phyloP scores from a whole-genome alignment of 2,888 invertebrate species.

The Lycia hirtaria region DNA sequence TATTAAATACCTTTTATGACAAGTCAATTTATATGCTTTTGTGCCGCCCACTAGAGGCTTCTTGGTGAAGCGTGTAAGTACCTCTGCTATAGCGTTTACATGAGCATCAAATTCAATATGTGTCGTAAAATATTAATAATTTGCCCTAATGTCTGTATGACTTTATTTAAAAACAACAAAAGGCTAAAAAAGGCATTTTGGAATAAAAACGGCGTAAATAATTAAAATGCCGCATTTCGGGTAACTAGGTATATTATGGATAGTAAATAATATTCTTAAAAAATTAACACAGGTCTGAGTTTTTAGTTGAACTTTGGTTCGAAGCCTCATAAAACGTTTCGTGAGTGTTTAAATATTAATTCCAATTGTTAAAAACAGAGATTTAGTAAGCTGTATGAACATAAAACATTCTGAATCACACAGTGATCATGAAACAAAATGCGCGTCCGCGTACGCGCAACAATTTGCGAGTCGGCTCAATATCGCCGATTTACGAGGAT shows the following conservation, averaged over 20 bases:
- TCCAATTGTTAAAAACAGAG: constrained; percentile 4
- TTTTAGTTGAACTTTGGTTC: not conserved
- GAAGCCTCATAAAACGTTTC: not conserved
- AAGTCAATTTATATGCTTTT: constrained; percentile 66
- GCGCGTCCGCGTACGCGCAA: constrained; percentile 69
- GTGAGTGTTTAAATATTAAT: constrained; percentile 7
- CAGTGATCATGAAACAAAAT: constrained; percentile 66
- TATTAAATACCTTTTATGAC: constrained; percentile 68
- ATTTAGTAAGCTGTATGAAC: constrained; percentile 1
- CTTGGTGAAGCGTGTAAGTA: constrained; percentile 52
- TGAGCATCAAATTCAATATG: constrained; percentile 53
- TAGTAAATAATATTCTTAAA: too few species aligned
- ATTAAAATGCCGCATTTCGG: too few species aligned
- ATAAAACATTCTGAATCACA: constrained; percentile 38
- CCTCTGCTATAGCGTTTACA: constrained; percentile 59
- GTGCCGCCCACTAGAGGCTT: constrained; percentile 64
- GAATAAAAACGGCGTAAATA: too few species aligned
- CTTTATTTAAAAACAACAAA: constrained; percentile 52
- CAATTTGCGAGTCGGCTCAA: constrained; percentile 71
- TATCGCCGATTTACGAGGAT: constrained; percentile 75
- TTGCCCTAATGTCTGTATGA: constrained; percentile 25
- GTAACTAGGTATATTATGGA: too few species aligned
- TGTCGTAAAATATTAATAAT: constrained; percentile 39
- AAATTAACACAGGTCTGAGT: constrained; percentile 11
- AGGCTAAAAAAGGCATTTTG: constrained; percentile 22